Evolutionary conservation across 2,113 vertebrate species (phyloP), one percentile per base, ranked within the genome.

Genomic region (Oncorhynchus clarkii): DNA sequence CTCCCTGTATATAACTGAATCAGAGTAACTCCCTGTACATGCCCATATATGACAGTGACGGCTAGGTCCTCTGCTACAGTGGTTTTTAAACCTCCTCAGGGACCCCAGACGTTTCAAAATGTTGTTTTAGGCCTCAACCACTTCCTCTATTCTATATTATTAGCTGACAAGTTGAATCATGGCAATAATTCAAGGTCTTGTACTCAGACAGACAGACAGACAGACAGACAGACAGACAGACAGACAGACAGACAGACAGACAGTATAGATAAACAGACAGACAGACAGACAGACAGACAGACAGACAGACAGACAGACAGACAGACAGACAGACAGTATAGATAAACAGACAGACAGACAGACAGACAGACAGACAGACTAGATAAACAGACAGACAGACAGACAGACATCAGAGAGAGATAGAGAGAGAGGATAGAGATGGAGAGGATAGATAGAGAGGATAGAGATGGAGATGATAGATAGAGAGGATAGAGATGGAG

Each of bases 271-370:
- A 57, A 4, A 29, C 49, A 54, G 27, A 24, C 1, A 27, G 3
- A 66, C 16, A n/a, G 13, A 72, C 85, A 78, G 70, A 84, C 29
- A 31, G n/a, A 59, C 5, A 59, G 22, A 57, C 0, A 57, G 26
- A 59, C 14, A 59, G 3, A 51, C 96, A 99, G 74, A 62, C 5
- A 62, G n/a, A 22, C 1, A 22, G 5, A 62, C 1, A 62, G 59
- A 62, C 0, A 57, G 5, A 62, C 0, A 62, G 18, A 57, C 5
- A 62, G 59, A 62, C 8, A 62, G n/a, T 24, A 24, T 24, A 24
- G 22, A 24, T 24, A 24, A 24, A 71, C 1, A 71, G 70, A 71
- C 13, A 68, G 22, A 34, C 11, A 68, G 4, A 34, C 1, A 68
- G 16, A 68, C 1, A 39, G 27, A 68, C 2, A 16, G 16, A 31